These are phyloP conservation scores for Nannoperca obscura DNA, from an alignment of 2,797 vertebrate species.

Conservation along the genomic window DNA sequence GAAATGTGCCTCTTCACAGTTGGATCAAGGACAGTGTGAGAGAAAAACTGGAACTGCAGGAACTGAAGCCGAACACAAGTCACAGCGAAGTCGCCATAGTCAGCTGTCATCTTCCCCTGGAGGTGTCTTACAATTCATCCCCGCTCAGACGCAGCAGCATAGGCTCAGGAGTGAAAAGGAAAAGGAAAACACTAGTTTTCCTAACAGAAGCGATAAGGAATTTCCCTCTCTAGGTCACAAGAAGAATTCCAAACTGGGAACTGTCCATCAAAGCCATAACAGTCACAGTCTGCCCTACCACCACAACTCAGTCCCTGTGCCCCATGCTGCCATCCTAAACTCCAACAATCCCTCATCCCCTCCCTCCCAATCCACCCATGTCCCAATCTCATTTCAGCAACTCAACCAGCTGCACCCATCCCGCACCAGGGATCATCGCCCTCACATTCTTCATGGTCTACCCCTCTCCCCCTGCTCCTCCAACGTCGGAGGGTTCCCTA, in stretches of 20 bases:
- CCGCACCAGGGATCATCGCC: conserved; percentile 72
- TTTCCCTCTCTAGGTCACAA: conserved; percentile 79
- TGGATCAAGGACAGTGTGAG: conserved; percentile 82
- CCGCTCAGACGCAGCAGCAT: conserved; percentile 79
- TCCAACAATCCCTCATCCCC: conserved; percentile 76
- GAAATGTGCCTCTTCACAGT: conserved; percentile 78
- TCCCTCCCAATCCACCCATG: conserved; percentile 72
- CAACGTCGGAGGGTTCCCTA: conserved; percentile 83
- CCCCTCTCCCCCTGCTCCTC: conserved; percentile 85
- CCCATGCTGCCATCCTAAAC: conserved; percentile 84
- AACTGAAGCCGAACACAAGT: conserved; percentile 70
- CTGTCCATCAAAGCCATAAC: conserved; percentile 81
- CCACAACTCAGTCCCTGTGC: conserved; percentile 81
- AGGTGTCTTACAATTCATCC: conserved; percentile 83
- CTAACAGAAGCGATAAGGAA: conserved; percentile 65
- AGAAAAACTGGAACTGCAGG: conserved; percentile 70
- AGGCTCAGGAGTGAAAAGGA: conserved; percentile 66
- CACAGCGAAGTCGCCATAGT: conserved; percentile 75
- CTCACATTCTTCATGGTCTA: conserved; percentile 80
- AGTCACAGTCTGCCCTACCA: conserved; percentile 81
- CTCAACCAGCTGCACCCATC: conserved; percentile 70
- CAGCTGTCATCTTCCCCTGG: conserved; percentile 79
- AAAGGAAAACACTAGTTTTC: conserved; percentile 71
- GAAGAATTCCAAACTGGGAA: conserved; percentile 86
- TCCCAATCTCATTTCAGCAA: conserved; percentile 75